A percentile compares a stretch with the other conserved stretches of the same genome.
Conservation (phyloP, 2,797 vertebrate species). For the Hoplostethus mediterraneus region DNA sequence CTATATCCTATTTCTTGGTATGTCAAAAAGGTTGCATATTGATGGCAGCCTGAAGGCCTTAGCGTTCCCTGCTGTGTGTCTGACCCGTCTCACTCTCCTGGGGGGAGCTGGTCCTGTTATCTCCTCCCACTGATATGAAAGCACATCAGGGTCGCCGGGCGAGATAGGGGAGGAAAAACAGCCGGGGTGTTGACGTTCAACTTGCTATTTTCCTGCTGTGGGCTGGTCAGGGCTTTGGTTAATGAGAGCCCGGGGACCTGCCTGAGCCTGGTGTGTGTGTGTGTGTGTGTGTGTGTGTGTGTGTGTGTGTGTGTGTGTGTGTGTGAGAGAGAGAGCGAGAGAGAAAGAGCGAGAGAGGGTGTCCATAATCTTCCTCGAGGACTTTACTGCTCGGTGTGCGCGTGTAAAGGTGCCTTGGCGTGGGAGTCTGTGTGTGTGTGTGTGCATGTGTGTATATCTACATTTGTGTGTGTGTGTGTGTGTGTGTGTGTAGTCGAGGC, state of each 20-base stretch:
- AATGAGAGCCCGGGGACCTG: slow-evolving; percentile 72
- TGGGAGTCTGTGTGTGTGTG: slow-evolving; percentile 11
- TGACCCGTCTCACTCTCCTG: slow-evolving; percentile 1
- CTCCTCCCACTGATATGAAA: slow-evolving; percentile 42
- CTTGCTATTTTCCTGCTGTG: slow-evolving; percentile 60
- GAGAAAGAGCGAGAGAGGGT: slow-evolving; percentile 1
- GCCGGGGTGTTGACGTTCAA: slow-evolving; percentile 65
- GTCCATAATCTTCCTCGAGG: slow-evolving; percentile 37
- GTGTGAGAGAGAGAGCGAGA: slow-evolving; percentile 2
- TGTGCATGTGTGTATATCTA: slow-evolving; percentile 32
- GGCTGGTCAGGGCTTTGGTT: slow-evolving; percentile 57
- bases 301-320: slow-evolving; percentile 23
- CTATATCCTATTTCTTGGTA: too few species aligned
- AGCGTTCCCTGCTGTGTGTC: slow-evolving; percentile 6
- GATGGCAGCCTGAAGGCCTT: neutral
- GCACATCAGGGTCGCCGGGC: slow-evolving; percentile 51
- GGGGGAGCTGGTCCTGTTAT: slow-evolving; percentile 5
- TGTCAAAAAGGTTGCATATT: too few species aligned
- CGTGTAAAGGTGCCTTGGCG: slow-evolving; percentile 12
- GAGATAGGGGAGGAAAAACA: slow-evolving; percentile 48
- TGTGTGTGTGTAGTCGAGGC: slow-evolving; percentile 19
- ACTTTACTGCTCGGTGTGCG: slow-evolving; percentile 26
- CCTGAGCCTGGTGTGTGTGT: slow-evolving; percentile 32
- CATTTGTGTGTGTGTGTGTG: slow-evolving; percentile 20
- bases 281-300: slow-evolving; percentile 23